Conservation (phyloP, 1,140 invertebrate genomes). For the Panonychus citri region DNA sequence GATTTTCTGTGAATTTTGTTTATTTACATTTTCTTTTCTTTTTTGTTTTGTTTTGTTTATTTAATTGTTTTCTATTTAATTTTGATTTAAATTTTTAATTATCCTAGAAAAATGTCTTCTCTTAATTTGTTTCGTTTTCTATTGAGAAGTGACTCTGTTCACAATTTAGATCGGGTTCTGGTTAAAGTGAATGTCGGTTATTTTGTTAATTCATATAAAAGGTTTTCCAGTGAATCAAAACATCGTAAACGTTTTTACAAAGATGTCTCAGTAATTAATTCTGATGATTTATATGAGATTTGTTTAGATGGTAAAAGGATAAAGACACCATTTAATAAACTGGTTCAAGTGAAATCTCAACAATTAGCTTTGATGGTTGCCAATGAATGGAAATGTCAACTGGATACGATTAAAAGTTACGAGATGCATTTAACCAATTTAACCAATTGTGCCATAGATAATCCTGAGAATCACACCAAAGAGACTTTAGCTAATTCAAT, state of each 20-base stretch:
- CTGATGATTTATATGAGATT: slow-evolving; percentile 6
- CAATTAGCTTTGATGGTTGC: slow-evolving; percentile 7
- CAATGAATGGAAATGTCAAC: slow-evolving; percentile 9
- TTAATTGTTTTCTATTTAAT: too few species aligned
- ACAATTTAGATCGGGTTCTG: too few species aligned
- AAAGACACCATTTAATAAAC: slow-evolving; percentile 9
- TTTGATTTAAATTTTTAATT: too few species aligned
- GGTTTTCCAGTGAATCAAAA: too few species aligned
- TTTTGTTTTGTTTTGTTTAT: too few species aligned
- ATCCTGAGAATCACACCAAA: slow-evolving; percentile 2
- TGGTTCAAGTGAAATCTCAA: slow-evolving; percentile 3
- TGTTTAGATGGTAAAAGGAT: slow-evolving; percentile 8
- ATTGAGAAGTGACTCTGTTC: too few species aligned
- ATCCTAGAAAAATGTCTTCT: too few species aligned
- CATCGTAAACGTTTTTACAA: slow-evolving; percentile 9
- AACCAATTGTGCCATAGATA: slow-evolving; percentile 10
- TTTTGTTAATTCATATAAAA: too few species aligned
- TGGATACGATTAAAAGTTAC: slow-evolving; percentile 2
- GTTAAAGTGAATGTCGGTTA: too few species aligned
- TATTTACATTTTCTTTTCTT: too few species aligned
- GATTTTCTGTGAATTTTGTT: too few species aligned
- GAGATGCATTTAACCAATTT: slow-evolving; percentile 12
- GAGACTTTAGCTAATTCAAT: slow-evolving; percentile 1
- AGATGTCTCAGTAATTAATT: slow-evolving; percentile 3
- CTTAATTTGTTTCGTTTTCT: too few species aligned